Conservation (phyloP, 2,113 vertebrate species). For the Sceloporus tristichus region DNA sequence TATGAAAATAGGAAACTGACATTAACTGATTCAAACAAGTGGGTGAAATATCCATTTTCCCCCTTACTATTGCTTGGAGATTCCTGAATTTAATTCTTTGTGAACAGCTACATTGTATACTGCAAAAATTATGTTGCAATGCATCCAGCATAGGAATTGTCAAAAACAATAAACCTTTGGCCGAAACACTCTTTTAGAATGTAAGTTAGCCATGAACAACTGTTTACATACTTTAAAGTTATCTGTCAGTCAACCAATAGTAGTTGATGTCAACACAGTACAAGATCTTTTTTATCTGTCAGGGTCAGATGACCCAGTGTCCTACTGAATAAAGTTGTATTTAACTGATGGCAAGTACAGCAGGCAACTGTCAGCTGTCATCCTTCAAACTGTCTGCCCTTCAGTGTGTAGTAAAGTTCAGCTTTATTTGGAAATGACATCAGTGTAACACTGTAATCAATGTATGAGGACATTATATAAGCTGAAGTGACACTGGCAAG, state of each 20-base stretch:
- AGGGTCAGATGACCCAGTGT: slow-evolving; percentile 7
- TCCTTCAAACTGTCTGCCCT: slow-evolving; percentile 3
- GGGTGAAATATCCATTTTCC: no score
- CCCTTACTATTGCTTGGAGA: not conserved
- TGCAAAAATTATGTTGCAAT: not conserved
- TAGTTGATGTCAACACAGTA: not conserved
- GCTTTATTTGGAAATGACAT: not conserved
- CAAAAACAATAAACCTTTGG: not conserved
- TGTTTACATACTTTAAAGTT: not conserved
- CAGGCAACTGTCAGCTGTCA: slow-evolving; percentile 21
- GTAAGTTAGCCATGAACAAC: not conserved
- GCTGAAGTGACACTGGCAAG: not conserved
- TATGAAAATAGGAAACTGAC: no score
- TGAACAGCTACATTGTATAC: not conserved
- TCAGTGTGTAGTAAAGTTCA: not conserved
- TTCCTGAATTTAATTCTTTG: not conserved
- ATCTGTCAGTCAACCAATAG: not conserved
- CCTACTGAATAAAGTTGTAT: not conserved
- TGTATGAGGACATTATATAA: not conserved
- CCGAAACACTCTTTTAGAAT: not conserved
- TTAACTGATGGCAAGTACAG: not conserved
- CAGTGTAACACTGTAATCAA: not conserved
- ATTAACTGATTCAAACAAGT: no score
- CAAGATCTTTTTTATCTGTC: slow-evolving; percentile 4
- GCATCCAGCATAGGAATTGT: not conserved